Conservation (phyloP, 1,140 invertebrate species). For the Zaprionus taronus region DNA sequence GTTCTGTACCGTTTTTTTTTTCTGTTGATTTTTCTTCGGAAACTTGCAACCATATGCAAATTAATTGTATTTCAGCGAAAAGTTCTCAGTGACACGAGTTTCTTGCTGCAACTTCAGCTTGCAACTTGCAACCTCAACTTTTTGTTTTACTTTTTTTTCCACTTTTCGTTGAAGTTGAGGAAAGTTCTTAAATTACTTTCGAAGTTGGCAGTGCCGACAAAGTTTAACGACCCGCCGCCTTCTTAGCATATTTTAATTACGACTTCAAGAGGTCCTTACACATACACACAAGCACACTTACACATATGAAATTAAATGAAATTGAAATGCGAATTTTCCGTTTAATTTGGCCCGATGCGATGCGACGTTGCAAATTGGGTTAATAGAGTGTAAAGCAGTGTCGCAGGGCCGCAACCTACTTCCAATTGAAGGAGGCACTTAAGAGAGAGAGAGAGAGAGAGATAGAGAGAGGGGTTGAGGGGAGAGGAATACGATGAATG, state of each 20-base stretch:
- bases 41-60: slow-evolving; percentile 41
- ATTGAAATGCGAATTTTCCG: slow-evolving; percentile 73
- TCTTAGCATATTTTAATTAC: slow-evolving; percentile 44
- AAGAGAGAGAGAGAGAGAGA: neutral
- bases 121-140: slow-evolving; percentile 38
- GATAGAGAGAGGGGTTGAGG: neutral
- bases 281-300: slow-evolving; percentile 16
- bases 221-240: slow-evolving; percentile 28
- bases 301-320: slow-evolving; percentile 40
- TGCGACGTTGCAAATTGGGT: slow-evolving; percentile 69
- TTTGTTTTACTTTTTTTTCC: neutral
- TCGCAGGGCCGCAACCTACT: slow-evolving; percentile 68
- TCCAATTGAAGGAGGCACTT: slow-evolving; percentile 35
- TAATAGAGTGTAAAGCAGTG: slow-evolving; percentile 80
- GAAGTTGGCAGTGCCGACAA: slow-evolving; percentile 16
- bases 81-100: slow-evolving; percentile 33
- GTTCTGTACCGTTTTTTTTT: neutral
- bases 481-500: neutral
- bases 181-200: slow-evolving; percentile 72
- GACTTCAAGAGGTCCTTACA: slow-evolving; percentile 14
- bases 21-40: neutral
- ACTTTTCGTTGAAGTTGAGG: slow-evolving; percentile 23
- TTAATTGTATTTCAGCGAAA: slow-evolving; percentile 52
- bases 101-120: slow-evolving; percentile 22
- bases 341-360: slow-evolving; percentile 73